Evolutionary conservation across 2,888 invertebrate species (phyloP), one percentile per base, ranked within the genome.

Genomic region (Hypena proboscidalis): DNA sequence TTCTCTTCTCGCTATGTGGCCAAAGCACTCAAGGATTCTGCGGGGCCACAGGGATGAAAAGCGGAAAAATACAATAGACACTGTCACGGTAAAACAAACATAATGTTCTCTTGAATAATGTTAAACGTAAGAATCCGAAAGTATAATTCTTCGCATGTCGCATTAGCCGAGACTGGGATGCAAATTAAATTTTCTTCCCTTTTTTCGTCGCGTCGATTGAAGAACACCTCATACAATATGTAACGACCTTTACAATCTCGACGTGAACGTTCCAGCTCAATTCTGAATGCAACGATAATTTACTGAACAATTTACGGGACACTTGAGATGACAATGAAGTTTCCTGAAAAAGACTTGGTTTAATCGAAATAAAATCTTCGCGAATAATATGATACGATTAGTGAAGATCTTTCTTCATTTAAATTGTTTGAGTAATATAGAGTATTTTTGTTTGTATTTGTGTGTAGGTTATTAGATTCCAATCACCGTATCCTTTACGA

Each of bases 71-170:
- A 8, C 25, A 42, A 32, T 50, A 36, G 32, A 20, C 20, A 17
- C 14, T 30, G 33, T 34, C 39, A 50, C 41, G 38, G 25, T 34
- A 35, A 47, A 52, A 58, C 46, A 53, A 51, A 54, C 45, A 49
- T 50, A 53, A 23, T 41, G 40, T 40, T 32, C 30, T 36, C 45
- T 36, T 52, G 30, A 54, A 63, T 47, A 61, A 51, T 40, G 47
- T 48, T 41, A 40, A 55, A 42, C 34, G 40, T 41, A 42, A 45
- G 51, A 46, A 46, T 55, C 41, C 39, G 26, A 25, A 29, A 23
- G 41, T 57, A 62, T 59, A 59, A 76, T 75, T 70, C 65, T 62
- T 71, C 52, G 47, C 58, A 60, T 69, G 76, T 75, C 74, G 70
- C 60, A 72, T 73, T 70, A 74, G 60, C 49, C 39, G 58, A 61